These are phyloP conservation scores for Steromphala cineraria DNA, from an alignment of 2,888 invertebrate genomes.

Conservation along the genomic window DNA sequence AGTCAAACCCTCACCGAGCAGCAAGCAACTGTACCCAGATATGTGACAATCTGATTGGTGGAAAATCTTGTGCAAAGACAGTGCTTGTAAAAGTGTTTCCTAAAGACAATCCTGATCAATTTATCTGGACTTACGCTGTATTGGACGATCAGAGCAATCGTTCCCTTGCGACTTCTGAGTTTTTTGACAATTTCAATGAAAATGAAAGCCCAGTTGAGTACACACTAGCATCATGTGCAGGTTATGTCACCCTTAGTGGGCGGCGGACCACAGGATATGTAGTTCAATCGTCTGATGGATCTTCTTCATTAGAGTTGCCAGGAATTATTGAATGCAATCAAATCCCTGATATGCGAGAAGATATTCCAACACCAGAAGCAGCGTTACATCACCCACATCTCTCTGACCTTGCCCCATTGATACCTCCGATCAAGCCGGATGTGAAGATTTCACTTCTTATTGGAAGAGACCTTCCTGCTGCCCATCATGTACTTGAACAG, in stretches of 20 bases:
- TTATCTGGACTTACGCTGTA: slow-evolving; percentile 23
- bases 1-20: neutral
- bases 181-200: slow-evolving; percentile 29
- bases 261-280: slow-evolving; percentile 21
- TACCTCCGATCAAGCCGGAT: slow-evolving; percentile 23
- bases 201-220: slow-evolving; percentile 11
- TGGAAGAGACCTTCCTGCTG: slow-evolving; percentile 33
- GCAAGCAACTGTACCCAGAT: slow-evolving; percentile 19
- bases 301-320: slow-evolving; percentile 17
- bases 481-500: slow-evolving; percentile 41
- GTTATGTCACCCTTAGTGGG: slow-evolving; percentile 24
- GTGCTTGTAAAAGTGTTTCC: slow-evolving; percentile 21
- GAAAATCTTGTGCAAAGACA: slow-evolving; percentile 29
- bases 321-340: slow-evolving; percentile 33
- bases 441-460: slow-evolving; percentile 27
- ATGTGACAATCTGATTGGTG: slow-evolving; percentile 9
- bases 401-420: slow-evolving; percentile 18
- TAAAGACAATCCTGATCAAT: slow-evolving; percentile 16
- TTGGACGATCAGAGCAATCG: slow-evolving; percentile 37
- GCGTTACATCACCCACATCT: slow-evolving; percentile 29
- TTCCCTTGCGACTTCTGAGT: slow-evolving; percentile 26
- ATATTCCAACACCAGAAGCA: slow-evolving; percentile 38
- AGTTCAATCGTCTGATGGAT: slow-evolving; percentile 26
- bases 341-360: slow-evolving; percentile 27
- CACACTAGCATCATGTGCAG: slow-evolving; percentile 33